These are phyloP conservation scores for Pocillopora damicornis DNA, from an alignment of 64 coral and sea anemone species.

Conservation along the genomic window DNA sequence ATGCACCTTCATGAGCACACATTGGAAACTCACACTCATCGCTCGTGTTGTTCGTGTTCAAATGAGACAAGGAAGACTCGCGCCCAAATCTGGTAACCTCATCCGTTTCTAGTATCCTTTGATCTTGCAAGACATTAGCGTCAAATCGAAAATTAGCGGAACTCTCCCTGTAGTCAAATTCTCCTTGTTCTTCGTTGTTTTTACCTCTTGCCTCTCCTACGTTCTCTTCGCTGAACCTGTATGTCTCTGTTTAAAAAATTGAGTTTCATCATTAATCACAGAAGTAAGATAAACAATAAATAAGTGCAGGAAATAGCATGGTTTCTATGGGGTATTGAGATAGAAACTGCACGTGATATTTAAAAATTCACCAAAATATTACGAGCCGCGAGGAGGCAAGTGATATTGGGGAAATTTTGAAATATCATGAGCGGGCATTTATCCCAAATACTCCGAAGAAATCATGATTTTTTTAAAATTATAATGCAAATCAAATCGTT, in stretches of 20 bases:
- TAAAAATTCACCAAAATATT: no score
- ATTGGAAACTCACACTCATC: neutral
- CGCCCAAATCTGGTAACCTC: neutral
- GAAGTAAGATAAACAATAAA: no score
- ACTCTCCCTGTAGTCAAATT: neutral
- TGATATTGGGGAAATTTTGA: no score
- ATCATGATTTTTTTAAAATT: no score
- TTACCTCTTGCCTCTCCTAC: neutral
- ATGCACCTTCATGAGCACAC: neutral
- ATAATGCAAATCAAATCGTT: no score
- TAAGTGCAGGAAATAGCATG: no score
- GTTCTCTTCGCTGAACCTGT: neutral
- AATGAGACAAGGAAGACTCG: neutral
- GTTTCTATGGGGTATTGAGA: no score
- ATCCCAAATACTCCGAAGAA: no score
- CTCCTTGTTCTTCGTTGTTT: neutral
- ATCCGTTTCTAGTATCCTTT: conserved; percentile 53
- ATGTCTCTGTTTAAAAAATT: neutral
- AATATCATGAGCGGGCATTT: no score
- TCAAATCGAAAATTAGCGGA: conserved; percentile 30
- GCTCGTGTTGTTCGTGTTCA: neutral
- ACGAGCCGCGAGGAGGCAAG: no score
- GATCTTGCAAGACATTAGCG: conserved; percentile 42
- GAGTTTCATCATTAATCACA: neutral
- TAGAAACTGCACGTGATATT: no score